These are phyloP conservation scores for Crocidura indochinensis DNA, from an alignment of 2,797 vertebrate species.

Conservation along the genomic window DNA sequence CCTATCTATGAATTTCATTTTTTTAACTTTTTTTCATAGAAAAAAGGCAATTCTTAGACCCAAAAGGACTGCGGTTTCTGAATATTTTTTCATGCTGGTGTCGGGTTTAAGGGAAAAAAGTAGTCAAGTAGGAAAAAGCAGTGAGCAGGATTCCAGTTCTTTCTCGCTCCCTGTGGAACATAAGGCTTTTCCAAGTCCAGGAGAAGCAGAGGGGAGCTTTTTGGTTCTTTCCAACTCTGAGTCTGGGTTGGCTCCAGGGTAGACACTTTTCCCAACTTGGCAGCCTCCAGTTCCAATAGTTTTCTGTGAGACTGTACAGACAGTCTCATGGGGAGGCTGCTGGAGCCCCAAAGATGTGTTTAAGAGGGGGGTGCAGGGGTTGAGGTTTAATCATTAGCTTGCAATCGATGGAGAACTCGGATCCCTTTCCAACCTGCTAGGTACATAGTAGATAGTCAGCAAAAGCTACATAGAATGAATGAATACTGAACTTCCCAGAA, in stretches of 20 bases:
- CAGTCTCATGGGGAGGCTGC: slow-evolving; percentile 11
- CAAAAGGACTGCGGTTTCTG: slow-evolving; percentile 55
- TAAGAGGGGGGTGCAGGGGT: neutral
- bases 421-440: neutral
- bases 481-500: slow-evolving; percentile 9
- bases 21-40: slow-evolving; percentile 51
- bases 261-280: slow-evolving; percentile 57
- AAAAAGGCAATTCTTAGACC: slow-evolving; percentile 42
- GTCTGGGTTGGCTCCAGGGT: slow-evolving; percentile 58
- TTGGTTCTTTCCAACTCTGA: slow-evolving; percentile 69
- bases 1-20: slow-evolving; percentile 13
- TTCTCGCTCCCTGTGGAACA: slow-evolving; percentile 57
- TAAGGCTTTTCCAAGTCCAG: slow-evolving; percentile 44
- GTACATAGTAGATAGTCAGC: neutral
- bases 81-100: slow-evolving; percentile 50
- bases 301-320: slow-evolving; percentile 66
- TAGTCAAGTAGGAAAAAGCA: slow-evolving; percentile 34
- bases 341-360: slow-evolving; percentile 1
- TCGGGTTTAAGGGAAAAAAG: slow-evolving; percentile 43
- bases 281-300: slow-evolving; percentile 61
- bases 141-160: slow-evolving; percentile 66
- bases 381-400: neutral
- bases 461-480: slow-evolving; percentile 22
- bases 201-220: slow-evolving; percentile 1
- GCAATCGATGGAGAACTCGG: neutral